Percentiles rank a stretch among this genome's conserved stretches.
These are phyloP conservation scores for Rhyacophila evoluta DNA, from an alignment of 2,888 invertebrate genomes.

Conservation along the genomic window DNA sequence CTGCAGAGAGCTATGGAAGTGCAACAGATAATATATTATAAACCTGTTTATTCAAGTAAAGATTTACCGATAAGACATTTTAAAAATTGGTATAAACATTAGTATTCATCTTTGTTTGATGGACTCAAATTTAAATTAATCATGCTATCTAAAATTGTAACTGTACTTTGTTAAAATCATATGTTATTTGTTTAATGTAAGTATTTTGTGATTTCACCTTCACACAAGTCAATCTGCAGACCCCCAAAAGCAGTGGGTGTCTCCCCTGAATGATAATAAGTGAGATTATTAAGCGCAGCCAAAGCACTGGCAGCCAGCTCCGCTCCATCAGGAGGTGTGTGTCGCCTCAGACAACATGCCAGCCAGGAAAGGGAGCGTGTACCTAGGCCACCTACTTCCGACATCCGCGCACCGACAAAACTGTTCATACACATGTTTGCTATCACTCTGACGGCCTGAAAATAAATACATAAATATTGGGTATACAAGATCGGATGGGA, in stretches of 20 bases:
- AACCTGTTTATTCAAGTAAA: conserved; percentile 12
- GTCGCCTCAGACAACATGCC: conserved; percentile 57
- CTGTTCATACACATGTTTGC: conserved; percentile 87
- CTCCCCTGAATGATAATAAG: conserved; percentile 75
- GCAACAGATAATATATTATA: too few relatives aligned
- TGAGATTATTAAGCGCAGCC: conserved; percentile 87
- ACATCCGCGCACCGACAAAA: conserved; percentile 78
- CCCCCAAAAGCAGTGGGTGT: conserved; percentile 62
- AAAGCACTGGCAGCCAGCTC: conserved; percentile 80
- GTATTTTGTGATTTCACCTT: too few relatives aligned
- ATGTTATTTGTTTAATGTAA: too few relatives aligned
- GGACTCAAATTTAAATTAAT: too few relatives aligned
- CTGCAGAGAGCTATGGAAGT: conserved; percentile 64
- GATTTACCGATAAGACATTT: too few relatives aligned
- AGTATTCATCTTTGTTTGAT: too few relatives aligned
- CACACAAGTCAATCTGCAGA: conserved; percentile 66
- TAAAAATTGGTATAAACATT: too few relatives aligned
- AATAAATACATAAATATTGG: too few relatives aligned
- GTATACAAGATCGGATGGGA: too few relatives aligned
- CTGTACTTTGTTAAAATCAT: too few relatives aligned
- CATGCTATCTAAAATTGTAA: too few relatives aligned
- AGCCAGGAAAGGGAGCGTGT: conserved; percentile 63
- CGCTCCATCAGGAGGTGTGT: conserved; percentile 58
- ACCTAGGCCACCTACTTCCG: conserved; percentile 69
- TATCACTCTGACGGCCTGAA: conserved; percentile 81